Evolutionary conservation across 2,797 vertebrate species (phyloP).

Genomic region (Pelochelys cantorii): DNA sequence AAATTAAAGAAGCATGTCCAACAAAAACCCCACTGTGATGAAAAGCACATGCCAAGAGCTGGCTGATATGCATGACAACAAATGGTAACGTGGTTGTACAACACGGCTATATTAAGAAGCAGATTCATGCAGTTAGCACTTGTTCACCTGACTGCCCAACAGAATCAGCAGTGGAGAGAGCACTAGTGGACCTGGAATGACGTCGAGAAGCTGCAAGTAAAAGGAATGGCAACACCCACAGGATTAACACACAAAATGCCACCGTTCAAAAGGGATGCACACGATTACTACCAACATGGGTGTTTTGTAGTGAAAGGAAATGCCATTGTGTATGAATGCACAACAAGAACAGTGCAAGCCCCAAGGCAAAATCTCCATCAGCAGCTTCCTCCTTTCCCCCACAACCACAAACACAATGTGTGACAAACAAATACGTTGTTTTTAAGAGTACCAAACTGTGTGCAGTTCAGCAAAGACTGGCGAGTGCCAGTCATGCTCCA

Average conservation of each 20-base stretch:
- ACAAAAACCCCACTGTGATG: slow-evolving; percentile 54
- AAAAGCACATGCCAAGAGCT: slow-evolving; percentile 83
- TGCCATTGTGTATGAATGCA: slow-evolving; percentile 75
- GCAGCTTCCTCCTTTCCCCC: slow-evolving; percentile 24
- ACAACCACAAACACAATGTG: slow-evolving; percentile 53
- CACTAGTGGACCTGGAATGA: slow-evolving; percentile 99
- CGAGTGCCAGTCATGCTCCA: slow-evolving; percentile 54
- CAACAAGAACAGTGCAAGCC: slow-evolving; percentile 66
- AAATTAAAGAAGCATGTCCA: slow-evolving; percentile 69
- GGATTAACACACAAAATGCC: slow-evolving; percentile 87
- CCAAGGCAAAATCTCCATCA: slow-evolving; percentile 38
- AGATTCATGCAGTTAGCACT: slow-evolving; percentile 89
- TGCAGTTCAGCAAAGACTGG: slow-evolving; percentile 35
- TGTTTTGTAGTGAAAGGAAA: slow-evolving; percentile 64
- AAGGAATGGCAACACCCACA: slow-evolving; percentile 88
- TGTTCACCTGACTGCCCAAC: slow-evolving; percentile 99
- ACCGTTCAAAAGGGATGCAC: slow-evolving; percentile 73
- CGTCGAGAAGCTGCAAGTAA: slow-evolving; percentile 97
- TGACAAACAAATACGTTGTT: slow-evolving; percentile 46
- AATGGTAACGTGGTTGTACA: slow-evolving; percentile 76
- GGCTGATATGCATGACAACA: slow-evolving; percentile 62
- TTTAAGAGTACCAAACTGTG: slow-evolving; percentile 30
- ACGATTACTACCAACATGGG: slow-evolving; percentile 66
- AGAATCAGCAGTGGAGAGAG: slow-evolving; percentile 96
- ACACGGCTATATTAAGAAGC: slow-evolving; percentile 75